Conservation (phyloP, 2,888 invertebrate species). For the Platerodrilus igneus region DNA sequence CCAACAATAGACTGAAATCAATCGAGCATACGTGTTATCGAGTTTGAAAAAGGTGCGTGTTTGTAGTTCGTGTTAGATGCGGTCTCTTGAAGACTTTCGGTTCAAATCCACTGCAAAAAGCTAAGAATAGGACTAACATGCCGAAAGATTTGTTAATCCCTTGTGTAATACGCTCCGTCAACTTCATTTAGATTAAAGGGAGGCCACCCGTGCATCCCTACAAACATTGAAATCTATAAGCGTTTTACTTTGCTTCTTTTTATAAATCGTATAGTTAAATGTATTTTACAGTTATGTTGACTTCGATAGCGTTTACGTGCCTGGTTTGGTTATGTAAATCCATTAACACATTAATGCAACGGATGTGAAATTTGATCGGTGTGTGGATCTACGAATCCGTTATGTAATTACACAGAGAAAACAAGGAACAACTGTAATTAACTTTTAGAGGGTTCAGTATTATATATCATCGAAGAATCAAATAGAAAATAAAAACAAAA, state of each 20-base stretch:
- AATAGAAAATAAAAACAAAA: too few relatives aligned
- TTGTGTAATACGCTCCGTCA: conserved; percentile 28
- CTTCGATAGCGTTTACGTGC: conserved; percentile 7
- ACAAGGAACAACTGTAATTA: too few relatives aligned
- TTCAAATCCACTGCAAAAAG: conserved; percentile 19
- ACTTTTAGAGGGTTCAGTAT: too few relatives aligned
- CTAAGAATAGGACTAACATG: conserved; percentile 23
- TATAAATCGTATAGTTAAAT: too few relatives aligned
- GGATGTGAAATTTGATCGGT: conserved; percentile 34
- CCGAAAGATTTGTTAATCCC: conserved; percentile 28
- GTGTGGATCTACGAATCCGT: conserved; percentile 24
- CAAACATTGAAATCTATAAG: too few relatives aligned
- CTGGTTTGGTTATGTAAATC: conserved; percentile 36
- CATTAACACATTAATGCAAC: conserved; percentile 38
- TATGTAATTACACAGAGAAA: too few relatives aligned
- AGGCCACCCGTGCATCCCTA: conserved; percentile 23
- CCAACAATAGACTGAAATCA: conserved; percentile 14
- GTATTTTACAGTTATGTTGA: too few relatives aligned
- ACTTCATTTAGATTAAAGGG: conserved; percentile 24
- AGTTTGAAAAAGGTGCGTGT: conserved; percentile 23
- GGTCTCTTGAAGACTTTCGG: conserved; percentile 29
- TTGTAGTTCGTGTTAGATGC: conserved; percentile 32
- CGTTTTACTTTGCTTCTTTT: too few relatives aligned
- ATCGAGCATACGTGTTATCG: conserved; percentile 22
- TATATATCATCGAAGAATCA: too few relatives aligned